These are phyloP conservation scores for Malurus splendens DNA, from an alignment of 2,797 vertebrate genomes.

Conservation along the genomic window DNA sequence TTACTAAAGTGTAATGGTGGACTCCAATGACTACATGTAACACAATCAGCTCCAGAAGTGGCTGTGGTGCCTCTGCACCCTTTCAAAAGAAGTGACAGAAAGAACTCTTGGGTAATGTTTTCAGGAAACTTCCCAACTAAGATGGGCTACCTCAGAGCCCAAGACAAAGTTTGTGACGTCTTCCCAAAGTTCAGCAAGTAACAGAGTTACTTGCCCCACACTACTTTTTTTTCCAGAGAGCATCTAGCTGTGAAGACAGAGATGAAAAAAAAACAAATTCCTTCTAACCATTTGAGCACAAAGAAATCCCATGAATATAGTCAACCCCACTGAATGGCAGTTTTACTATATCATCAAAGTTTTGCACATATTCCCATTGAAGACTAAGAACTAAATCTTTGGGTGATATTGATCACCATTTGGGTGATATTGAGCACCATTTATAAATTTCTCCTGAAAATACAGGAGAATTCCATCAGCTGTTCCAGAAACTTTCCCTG, in stretches of 20 bases:
- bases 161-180: background rate
- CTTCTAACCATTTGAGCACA: background rate
- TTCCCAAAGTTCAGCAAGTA: background rate
- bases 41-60: background rate
- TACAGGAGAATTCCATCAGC: background rate
- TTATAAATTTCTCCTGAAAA: background rate
- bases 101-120: background rate
- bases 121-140: background rate
- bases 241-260: background rate
- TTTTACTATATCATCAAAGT: background rate
- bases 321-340: background rate
- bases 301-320: background rate
- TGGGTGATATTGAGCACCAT: rapidly evolving
- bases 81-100: background rate
- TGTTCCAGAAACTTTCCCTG: background rate
- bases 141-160: background rate
- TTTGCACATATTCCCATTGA: background rate
- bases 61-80: background rate
- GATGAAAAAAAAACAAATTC: background rate
- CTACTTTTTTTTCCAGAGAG: background rate
- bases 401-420: background rate
- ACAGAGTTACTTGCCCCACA: background rate
- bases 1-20: background rate
- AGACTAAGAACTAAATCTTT: background rate
- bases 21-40: background rate